These are phyloP conservation scores for Papilio elwesi DNA, from an alignment of 2,888 invertebrate genomes.

Conservation along the genomic window DNA sequence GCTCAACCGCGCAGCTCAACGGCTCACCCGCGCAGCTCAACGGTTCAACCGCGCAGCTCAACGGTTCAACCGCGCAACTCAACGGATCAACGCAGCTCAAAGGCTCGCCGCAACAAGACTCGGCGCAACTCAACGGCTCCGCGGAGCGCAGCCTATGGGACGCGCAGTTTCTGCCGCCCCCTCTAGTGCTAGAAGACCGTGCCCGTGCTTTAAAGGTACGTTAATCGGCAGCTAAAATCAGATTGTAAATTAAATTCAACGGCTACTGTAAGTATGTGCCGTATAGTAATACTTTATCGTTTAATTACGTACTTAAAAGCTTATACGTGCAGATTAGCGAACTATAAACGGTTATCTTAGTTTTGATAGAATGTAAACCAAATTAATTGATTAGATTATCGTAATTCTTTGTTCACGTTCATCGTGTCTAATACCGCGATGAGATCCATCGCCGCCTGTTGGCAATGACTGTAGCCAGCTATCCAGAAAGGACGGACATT, in stretches of 20 bases:
- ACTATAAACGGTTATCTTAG: not conserved
- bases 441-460: too few relatives aligned
- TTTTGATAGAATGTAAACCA: not conserved
- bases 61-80: conserved; percentile 40
- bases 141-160: conserved; percentile 55
- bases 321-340: not conserved
- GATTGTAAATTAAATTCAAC: not conserved
- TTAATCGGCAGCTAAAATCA: not conserved
- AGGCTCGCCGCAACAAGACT: conserved; percentile 36
- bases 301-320: not conserved
- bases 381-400: conserved; percentile 3
- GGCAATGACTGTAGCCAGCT: too few relatives aligned
- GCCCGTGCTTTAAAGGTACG: conserved; percentile 69
- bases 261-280: not conserved
- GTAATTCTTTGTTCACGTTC: not conserved
- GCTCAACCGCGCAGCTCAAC: conserved; percentile 39
- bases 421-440: not conserved
- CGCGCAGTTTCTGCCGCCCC: conserved; percentile 69
- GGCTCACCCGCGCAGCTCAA: conserved; percentile 38
- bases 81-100: conserved; percentile 40
- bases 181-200: conserved; percentile 65
- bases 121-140: conserved; percentile 40
- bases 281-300: not conserved
- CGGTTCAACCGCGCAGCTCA: conserved; percentile 34
- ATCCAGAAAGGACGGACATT: too few relatives aligned